These are phyloP conservation scores for Phymorhynchus buccinoides DNA, from an alignment of 1,140 invertebrate genomes.

Conservation along the genomic window DNA sequence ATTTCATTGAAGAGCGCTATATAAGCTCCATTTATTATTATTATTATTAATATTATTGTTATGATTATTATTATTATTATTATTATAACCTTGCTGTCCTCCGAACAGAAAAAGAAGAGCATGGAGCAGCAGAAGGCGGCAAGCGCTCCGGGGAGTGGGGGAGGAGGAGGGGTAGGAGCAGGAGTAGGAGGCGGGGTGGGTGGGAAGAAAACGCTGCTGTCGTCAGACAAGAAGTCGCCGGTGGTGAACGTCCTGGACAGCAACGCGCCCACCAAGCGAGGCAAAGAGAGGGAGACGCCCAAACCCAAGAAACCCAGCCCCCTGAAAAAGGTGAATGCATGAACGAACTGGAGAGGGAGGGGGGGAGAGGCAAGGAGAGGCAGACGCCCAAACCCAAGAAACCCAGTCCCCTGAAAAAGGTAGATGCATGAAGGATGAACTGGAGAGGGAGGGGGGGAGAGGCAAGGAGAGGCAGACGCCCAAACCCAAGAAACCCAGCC, in stretches of 20 bases:
- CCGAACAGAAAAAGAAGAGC: conserved; percentile 33
- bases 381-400: conserved; percentile 71
- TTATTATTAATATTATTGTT: too few relatives aligned
- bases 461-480: conserved; percentile 72
- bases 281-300: conserved; percentile 72
- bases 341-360: too few relatives aligned
- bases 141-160: neutral
- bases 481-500: conserved; percentile 72
- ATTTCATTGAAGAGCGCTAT: too few relatives aligned
- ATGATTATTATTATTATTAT: too few relatives aligned
- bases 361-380: conserved; percentile 72
- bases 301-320: conserved; percentile 72
- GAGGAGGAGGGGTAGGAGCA: too few relatives aligned
- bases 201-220: neutral
- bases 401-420: conserved; percentile 72
- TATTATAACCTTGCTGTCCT: neutral
- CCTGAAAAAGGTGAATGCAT: too few relatives aligned
- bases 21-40: too few relatives aligned
- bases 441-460: too few relatives aligned
- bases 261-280: conserved; percentile 66
- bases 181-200: too few relatives aligned
- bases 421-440: too few relatives aligned
- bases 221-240: neutral
- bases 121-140: conserved; percentile 9
- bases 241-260: conserved; percentile 64